These are phyloP conservation scores for Gymnoscopelus microlampas DNA, from an alignment of 2,797 vertebrate species.

Conservation along the genomic window DNA sequence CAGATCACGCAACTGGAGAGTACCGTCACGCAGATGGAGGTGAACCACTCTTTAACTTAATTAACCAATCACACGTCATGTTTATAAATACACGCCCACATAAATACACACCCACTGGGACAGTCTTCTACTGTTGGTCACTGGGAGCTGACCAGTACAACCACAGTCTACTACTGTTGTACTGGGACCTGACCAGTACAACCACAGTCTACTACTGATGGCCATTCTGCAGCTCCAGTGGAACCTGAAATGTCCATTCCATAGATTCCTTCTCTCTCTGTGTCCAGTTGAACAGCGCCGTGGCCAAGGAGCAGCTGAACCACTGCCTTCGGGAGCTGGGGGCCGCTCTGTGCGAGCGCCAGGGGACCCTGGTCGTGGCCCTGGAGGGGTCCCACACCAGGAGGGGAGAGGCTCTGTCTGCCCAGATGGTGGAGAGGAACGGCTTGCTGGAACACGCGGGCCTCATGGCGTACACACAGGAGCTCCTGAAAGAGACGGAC, in stretches of 20 bases:
- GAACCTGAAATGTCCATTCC: too few relatives aligned
- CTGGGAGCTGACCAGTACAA: too few relatives aligned
- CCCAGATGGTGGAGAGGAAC: slow-evolving; percentile 89
- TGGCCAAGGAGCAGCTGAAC: slow-evolving; percentile 89
- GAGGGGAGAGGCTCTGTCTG: slow-evolving; percentile 81
- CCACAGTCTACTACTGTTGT: too few relatives aligned
- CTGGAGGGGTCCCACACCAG: slow-evolving; percentile 87
- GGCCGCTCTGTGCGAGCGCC: slow-evolving; percentile 86
- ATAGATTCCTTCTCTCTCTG: not conserved
- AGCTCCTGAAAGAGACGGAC: slow-evolving; percentile 94
- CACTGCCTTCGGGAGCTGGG: slow-evolving; percentile 88
- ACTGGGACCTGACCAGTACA: too few relatives aligned
- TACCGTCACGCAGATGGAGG: slow-evolving; percentile 92
- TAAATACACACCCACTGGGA: too few relatives aligned
- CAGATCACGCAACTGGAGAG: slow-evolving; percentile 94
- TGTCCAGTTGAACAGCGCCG: slow-evolving; percentile 85
- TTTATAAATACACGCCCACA: not conserved
- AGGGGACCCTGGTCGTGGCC: slow-evolving; percentile 81
- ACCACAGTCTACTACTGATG: too few relatives aligned
- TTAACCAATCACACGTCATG: not conserved
- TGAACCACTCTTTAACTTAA: slow-evolving; percentile 56
- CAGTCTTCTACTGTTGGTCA: too few relatives aligned
- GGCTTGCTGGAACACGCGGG: slow-evolving; percentile 91
- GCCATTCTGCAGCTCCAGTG: too few relatives aligned
- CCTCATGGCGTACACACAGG: slow-evolving; percentile 91